phyloP scores from a whole-genome alignment of 2,888 invertebrate genomes.

The Tineola bisselliella region DNA sequence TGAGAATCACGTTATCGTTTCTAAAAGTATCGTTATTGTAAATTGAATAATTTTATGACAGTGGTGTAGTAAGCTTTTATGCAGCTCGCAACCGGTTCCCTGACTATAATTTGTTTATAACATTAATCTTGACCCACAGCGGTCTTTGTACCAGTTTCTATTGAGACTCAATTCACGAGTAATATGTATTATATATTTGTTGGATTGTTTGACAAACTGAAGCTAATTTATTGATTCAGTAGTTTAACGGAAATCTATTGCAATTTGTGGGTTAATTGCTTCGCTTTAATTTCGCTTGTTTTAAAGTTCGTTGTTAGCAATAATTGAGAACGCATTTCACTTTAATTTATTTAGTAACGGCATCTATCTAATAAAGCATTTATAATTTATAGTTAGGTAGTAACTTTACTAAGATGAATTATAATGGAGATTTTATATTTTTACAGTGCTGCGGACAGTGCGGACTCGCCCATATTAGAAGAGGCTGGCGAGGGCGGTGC shows the following conservation, averaged over 20 bases:
- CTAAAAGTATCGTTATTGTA: too few relatives aligned
- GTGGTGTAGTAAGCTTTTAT: conserved; percentile 23
- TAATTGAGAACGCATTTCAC: too few relatives aligned
- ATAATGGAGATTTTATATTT: conserved; percentile 20
- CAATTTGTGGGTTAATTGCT: background rate
- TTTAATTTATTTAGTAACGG: too few relatives aligned
- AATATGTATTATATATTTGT: background rate
- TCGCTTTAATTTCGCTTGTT: background rate
- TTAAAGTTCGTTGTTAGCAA: too few relatives aligned
- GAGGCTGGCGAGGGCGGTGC: conserved; percentile 79
- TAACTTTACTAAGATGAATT: too few relatives aligned
- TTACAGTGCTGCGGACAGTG: conserved; percentile 66
- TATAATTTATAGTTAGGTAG: too few relatives aligned
- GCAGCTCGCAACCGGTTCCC: conserved; percentile 50
- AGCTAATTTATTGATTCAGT: background rate
- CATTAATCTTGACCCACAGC: conserved; percentile 62
- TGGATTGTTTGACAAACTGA: background rate
- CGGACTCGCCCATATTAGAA: conserved; percentile 80
- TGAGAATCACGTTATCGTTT: too few relatives aligned
- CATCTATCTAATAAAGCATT: too few relatives aligned
- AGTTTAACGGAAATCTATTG: background rate
- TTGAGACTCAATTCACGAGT: background rate
- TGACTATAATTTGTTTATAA: conserved; percentile 36
- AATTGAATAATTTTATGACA: conserved; percentile 8
- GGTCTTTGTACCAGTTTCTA: conserved; percentile 39